These are phyloP conservation scores for Thalassaphorura encarpata DNA, from an alignment of 1,140 invertebrate species.

Conservation along the genomic window DNA sequence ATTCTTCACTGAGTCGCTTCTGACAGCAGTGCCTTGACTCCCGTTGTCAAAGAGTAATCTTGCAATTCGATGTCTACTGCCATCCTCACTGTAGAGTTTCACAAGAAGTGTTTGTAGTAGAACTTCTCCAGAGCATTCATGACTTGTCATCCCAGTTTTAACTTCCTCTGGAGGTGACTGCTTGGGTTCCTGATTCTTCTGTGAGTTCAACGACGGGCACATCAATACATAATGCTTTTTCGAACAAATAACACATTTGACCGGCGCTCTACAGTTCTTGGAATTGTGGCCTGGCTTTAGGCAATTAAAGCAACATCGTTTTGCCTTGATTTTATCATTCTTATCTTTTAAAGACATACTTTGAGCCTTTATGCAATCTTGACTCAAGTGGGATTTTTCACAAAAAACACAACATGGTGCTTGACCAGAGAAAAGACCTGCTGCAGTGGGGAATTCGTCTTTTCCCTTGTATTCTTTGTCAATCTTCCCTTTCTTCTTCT, in stretches of 20 bases:
- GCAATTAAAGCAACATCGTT: neutral
- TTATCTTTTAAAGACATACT: conserved; percentile 2
- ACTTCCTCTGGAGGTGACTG: neutral
- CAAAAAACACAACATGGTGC: conserved; percentile 4
- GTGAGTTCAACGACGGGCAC: neutral
- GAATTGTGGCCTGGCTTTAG: conserved; percentile 2
- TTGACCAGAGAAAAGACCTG: neutral
- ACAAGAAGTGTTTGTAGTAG: conserved; percentile 9
- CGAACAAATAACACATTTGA: neutral
- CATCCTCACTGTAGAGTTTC: neutral
- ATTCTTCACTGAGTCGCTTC: neutral
- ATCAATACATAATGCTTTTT: neutral
- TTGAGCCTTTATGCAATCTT: conserved; percentile 1
- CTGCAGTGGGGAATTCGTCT: neutral
- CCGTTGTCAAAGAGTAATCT: neutral
- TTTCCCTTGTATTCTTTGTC: neutral
- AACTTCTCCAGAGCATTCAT: neutral
- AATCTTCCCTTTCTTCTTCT: neutral
- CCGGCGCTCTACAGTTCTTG: neutral
- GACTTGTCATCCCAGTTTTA: neutral
- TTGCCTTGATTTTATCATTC: neutral
- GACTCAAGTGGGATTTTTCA: neutral
- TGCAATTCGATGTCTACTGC: too few relatives aligned
- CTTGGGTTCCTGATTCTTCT: neutral
- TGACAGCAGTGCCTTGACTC: neutral